Base-by-base conservation (phyloP, 2,113 vertebrate species). In the Plectropomus leopardus region DNA sequence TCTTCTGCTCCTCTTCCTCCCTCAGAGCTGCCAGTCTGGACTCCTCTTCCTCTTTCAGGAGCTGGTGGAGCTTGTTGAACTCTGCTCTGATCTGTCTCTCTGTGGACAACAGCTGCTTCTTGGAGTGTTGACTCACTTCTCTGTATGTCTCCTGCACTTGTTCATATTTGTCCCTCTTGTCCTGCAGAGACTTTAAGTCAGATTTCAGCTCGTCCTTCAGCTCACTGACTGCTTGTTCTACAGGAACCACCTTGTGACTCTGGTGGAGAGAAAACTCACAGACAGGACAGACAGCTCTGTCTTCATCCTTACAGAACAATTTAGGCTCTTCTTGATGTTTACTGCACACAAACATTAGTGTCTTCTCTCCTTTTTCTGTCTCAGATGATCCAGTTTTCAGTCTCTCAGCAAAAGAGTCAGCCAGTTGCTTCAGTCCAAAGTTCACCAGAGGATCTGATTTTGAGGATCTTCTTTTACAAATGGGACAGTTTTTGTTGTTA, bases 281-380 rank as follows among this genome's bases (percentile, higher is more conserved):
- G 61, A 48, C 48, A 47, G 55, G 23, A 66, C 83, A 85, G 30
- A 81, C 36, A 54, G 47, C 54, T 68, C 55, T 67, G 0, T 72
- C 1, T 4, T 86, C 76, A 10, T 79, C 80, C 32, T 79, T 1
- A 69, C 84, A 86, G 65, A 86, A 86, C 10, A 15, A 28, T 36
- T 21, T 10, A 34, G 58, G 28, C 1, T 17, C 55, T 4, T 68
- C 72, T 36, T 7, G 21, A 47, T 87, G 80, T 83, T 78, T 51
- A 7, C 0, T 2, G 48, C 80, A 76, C 21, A 76, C 58, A 47
- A 64, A 24, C 23, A 72, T 34, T 15, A 4, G 19, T 0, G 36
- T 19, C 30, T 63, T n/a, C 23, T 66, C 44, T 17, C 1, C 19
- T 50, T 50, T 24, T 28, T 28, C 40, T 7, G 16, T 17, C 65